A percentile compares a stretch with the other conserved stretches of the same genome.
These are phyloP conservation scores for Chaitophorus viminalis DNA, from an alignment of 2,888 invertebrate species.

Conservation along the genomic window DNA sequence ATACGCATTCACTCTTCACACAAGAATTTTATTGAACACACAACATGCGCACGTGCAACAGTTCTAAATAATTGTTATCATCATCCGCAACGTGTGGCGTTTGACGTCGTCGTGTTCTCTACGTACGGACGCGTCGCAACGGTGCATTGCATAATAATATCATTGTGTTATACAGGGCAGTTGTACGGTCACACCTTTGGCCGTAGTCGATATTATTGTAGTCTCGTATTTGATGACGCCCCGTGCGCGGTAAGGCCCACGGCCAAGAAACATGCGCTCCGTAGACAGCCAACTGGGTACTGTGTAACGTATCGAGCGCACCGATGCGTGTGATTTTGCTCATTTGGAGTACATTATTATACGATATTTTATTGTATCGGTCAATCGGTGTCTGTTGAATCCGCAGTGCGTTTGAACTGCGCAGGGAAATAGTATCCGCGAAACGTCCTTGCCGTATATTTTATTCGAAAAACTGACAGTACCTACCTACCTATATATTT, in stretches of 20 bases:
- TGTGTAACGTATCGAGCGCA: not conserved
- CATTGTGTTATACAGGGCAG: too few species aligned
- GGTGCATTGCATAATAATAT: not conserved
- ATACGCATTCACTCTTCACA: too few species aligned
- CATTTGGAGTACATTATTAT: not conserved
- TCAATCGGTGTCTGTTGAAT: too few species aligned
- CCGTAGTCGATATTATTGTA: not conserved
- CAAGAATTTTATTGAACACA: not conserved
- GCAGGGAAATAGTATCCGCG: too few species aligned
- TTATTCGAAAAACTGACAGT: too few species aligned
- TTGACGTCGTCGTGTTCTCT: constrained; percentile 12
- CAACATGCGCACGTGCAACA: not conserved
- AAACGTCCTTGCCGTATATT: too few species aligned
- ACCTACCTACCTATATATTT: too few species aligned
- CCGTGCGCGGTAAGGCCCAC: not conserved
- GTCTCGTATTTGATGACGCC: too few species aligned
- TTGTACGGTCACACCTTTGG: constrained; percentile 11
- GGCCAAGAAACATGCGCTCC: not conserved
- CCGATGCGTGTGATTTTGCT: not conserved
- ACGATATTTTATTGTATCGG: too few species aligned
- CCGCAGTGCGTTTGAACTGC: too few species aligned
- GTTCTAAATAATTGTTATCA: not conserved
- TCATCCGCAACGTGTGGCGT: not conserved
- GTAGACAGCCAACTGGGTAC: too few species aligned
- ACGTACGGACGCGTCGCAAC: not conserved